Conservation (phyloP, 1,140 invertebrate genomes). For the Lamellibrachia luymesi region DNA sequence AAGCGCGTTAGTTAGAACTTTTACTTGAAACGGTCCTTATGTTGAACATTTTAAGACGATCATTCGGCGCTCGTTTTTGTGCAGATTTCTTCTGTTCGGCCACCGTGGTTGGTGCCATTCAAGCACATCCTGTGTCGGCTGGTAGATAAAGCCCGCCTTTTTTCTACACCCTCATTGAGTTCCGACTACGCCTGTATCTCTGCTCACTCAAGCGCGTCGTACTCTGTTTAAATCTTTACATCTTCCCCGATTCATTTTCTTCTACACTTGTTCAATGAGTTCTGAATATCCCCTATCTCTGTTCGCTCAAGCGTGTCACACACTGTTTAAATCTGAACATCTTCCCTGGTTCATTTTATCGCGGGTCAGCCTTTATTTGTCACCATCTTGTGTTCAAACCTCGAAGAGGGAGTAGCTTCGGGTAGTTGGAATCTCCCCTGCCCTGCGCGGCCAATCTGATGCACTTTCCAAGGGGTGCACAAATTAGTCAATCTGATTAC, state of each 20-base stretch:
- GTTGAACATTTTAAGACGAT: neutral
- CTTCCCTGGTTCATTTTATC: neutral
- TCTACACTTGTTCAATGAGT: neutral
- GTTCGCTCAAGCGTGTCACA: neutral
- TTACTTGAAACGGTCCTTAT: neutral
- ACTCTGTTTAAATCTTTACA: neutral
- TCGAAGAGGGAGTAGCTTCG: neutral
- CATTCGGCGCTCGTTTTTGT: neutral
- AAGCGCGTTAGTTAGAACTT: neutral
- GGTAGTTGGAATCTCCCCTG: neutral
- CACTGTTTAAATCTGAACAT: neutral
- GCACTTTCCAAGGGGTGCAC: neutral
- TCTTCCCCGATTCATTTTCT: neutral
- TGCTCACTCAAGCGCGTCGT: neutral
- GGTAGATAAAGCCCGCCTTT: neutral
- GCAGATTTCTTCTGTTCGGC: neutral
- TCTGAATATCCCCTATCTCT: neutral
- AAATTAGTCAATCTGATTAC: conserved; percentile 1
- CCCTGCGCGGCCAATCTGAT: neutral
- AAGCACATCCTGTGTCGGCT: neutral
- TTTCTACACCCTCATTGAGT: neutral
- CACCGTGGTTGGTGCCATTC: neutral
- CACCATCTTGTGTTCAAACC: neutral
- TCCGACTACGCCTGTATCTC: neutral
- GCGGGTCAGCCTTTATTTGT: neutral